phyloP scores from a whole-genome alignment of 2,113 vertebrate species.

The Prionailurus bengalensis region DNA sequence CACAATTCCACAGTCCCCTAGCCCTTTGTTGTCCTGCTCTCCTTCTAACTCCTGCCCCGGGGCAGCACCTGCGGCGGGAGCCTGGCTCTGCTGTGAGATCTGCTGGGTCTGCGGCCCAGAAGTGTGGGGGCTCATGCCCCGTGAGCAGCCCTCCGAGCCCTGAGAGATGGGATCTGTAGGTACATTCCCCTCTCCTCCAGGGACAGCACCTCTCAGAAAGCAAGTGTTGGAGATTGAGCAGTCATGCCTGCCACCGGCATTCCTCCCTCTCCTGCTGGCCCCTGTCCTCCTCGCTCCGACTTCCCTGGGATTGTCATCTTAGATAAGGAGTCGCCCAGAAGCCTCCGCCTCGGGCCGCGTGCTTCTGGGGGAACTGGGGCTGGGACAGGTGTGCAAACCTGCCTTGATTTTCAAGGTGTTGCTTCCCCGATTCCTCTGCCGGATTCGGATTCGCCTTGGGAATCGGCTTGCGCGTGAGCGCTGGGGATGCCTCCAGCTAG shows the following conservation, averaged over 20 bases:
- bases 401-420: constrained; percentile 40
- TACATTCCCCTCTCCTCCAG: neutral
- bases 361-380: constrained; percentile 19
- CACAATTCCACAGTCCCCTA: neutral
- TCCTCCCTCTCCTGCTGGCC: neutral
- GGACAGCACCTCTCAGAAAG: neutral
- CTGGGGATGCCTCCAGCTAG: neutral
- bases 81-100: neutral
- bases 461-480: neutral
- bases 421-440: neutral
- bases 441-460: constrained; percentile 35
- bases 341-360: constrained; percentile 40
- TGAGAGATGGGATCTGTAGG: neutral
- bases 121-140: neutral
- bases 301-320: neutral
- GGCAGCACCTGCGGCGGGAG: neutral
- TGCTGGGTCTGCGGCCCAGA: neutral
- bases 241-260: neutral
- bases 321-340: neutral
- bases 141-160: neutral
- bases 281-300: neutral
- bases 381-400: constrained; percentile 27
- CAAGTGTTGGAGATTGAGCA: neutral
- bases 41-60: neutral
- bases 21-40: neutral